phyloP scores from a whole-genome alignment of 2,797 vertebrate species.

The Sebastes flavidus region DNA sequence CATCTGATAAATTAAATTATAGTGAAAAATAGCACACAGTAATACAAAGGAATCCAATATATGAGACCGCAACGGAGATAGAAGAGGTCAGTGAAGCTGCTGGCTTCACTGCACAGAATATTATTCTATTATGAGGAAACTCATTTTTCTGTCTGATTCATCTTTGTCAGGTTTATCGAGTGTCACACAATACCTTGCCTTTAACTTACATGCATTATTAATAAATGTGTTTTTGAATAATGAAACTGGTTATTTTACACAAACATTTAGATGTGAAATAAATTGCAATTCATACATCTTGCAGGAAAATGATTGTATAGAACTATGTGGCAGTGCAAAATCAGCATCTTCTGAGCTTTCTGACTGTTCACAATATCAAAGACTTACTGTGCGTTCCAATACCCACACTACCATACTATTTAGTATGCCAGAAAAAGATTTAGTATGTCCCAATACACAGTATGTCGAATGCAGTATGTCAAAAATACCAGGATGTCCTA shows the following conservation, averaged over 20 bases:
- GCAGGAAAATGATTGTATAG: not conserved
- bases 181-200: not conserved
- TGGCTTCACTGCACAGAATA: not conserved
- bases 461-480: no score
- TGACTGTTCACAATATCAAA: not conserved
- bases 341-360: not conserved
- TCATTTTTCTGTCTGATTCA: not conserved
- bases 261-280: not conserved
- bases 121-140: not conserved
- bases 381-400: no score
- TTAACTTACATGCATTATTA: not conserved
- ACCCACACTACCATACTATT: no score
- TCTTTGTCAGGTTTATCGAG: not conserved
- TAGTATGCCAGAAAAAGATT: no score
- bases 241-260: not conserved
- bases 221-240: not conserved
- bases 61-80: not conserved
- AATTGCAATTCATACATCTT: not conserved
- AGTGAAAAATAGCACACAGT: not conserved
- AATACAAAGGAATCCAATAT: conserved; percentile 22
- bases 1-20: not conserved
- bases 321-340: not conserved
- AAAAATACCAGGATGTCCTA: no score
- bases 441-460: rapidly evolving
- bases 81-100: not conserved